Base-by-base conservation (phyloP, 2,797 vertebrate species). In the Labroides dimidiatus region DNA sequence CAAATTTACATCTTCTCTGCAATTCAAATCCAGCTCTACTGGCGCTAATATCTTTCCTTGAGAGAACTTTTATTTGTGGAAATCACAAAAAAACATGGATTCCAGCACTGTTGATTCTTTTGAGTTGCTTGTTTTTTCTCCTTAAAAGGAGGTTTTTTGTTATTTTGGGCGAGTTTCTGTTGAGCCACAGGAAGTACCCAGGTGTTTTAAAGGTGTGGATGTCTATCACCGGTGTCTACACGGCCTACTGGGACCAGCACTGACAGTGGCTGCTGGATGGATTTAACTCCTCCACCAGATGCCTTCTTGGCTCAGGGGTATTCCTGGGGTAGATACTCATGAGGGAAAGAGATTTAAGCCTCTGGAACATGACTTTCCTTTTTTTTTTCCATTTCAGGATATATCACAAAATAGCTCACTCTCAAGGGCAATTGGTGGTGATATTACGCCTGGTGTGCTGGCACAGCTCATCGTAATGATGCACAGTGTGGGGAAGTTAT, bases 261-360 rank as follows among this genome's bases (percentile, higher is more conserved):
- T 72, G 69, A 76, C 77, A 66, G 73, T 69, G 80, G 77, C 88
- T 84, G 75, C 71, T 75, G 78, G 84, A 87, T 83, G 84, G 82
- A 89, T 87, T 89, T 75, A 83, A 68, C 69, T 84, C 61, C 56
- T 82, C 64, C 43, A 81, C 75, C 81, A 89, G 82, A 87, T 90
- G 80, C 82, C 80, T 82, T 57, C 27, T 27, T 72, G 70, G 84
- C 89, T 87, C 86, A 48, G 65, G 77, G 75, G 74, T 84, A 76
- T 86, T 81, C 55, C 66, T 48, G 12, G 54, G 56, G 71, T 48
- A 60, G 69, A 75, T 60, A 58, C 73, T 82, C 75, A 67, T 42
- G 50, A 78, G 88, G 48, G 58, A n/a, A 21, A 64, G 42, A 19
- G 42, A 37, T 80, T 72, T 71, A 80, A 75, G 74, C 55, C 48